Evolutionary conservation across 53 echinoderm and acorn worm species (phyloP), one percentile per base, ranked within the genome.

Genomic region (Crossaster papposus): DNA sequence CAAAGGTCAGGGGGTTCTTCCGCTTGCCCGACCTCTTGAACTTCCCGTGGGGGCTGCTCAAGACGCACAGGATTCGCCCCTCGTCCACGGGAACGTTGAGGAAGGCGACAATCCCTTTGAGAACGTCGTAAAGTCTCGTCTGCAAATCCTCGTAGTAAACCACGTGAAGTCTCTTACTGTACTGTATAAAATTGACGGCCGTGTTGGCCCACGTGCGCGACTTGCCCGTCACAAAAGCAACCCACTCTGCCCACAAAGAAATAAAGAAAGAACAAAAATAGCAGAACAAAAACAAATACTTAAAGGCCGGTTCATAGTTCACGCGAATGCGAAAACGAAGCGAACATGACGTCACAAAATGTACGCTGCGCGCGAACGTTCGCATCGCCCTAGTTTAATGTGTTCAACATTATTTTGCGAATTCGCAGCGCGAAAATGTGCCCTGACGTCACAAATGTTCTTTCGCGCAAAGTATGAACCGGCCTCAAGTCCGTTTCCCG

Each of bases 121-220:
- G 77, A 34, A 91, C 88, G 17, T 81, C 83, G 74, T 90, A 92
- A 8, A 93, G 89, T 72, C 94, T 89, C 12, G 88, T 84, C 23
- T 92, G 92, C 62, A 99, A 89, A 70, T 96, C 93, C 83, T 98
- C 98, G 90, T 98, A 98, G 80, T 98, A 94, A 34, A 98, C 93
- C 30, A 96, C 96, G 29, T 93, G 94, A 20, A 98, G 58, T 36
- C 79, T 85, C 32, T 93, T 91, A 90, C 91, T 94, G 87, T 93
- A 93, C 65, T 96, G 98, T 29, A 98, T 82, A 83, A 92, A 96
- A 81, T 98, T 98, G 15, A 99, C 62, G 29, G 99, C 99, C 2
- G 94, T 95, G 92, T 99, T 99, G 37, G 99, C 86, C 99, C 99
- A 99, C 17, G 96, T 92, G 50, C 99, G 90, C 3, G 99, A 99